Conservation (phyloP, 2,113 vertebrate species). For the Glaucidium brasilianum region DNA sequence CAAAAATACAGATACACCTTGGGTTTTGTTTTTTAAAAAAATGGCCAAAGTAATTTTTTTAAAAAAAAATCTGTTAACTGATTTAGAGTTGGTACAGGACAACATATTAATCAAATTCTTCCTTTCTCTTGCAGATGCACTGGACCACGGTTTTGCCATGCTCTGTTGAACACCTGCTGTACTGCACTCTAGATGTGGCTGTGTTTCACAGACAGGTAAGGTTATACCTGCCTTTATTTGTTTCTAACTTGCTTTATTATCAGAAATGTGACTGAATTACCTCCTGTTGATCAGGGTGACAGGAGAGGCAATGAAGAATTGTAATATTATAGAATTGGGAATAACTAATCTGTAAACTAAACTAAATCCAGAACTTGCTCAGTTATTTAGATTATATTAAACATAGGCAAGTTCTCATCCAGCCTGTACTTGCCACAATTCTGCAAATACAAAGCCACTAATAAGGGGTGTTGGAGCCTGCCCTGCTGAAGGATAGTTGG, state of each 20-base stretch:
- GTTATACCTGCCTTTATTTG: background rate
- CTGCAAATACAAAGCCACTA: constrained; percentile 48
- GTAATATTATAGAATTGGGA: background rate
- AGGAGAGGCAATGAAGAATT: background rate
- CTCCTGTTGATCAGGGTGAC: background rate
- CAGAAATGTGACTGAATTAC: background rate
- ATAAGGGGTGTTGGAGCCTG: constrained; percentile 44
- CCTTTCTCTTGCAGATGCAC: background rate
- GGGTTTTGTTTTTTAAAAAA: background rate
- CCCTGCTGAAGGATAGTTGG: constrained; percentile 57
- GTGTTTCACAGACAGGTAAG: background rate
- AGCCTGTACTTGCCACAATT: constrained; percentile 52
- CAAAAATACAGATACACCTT: background rate
- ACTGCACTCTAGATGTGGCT: background rate
- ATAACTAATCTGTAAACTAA: background rate
- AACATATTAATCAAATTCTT: background rate
- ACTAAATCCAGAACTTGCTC: background rate
- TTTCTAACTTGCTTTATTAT: background rate
- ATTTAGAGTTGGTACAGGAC: background rate
- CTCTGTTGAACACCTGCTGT: background rate
- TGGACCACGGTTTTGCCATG: background rate
- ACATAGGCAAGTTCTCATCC: constrained; percentile 11
- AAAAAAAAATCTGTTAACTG: background rate
- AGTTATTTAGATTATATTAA: constrained; percentile 37
- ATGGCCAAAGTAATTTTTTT: background rate